These are phyloP conservation scores for Chloropsis cyanopogon DNA, from an alignment of 2,113 vertebrate genomes.

Conservation along the genomic window DNA sequence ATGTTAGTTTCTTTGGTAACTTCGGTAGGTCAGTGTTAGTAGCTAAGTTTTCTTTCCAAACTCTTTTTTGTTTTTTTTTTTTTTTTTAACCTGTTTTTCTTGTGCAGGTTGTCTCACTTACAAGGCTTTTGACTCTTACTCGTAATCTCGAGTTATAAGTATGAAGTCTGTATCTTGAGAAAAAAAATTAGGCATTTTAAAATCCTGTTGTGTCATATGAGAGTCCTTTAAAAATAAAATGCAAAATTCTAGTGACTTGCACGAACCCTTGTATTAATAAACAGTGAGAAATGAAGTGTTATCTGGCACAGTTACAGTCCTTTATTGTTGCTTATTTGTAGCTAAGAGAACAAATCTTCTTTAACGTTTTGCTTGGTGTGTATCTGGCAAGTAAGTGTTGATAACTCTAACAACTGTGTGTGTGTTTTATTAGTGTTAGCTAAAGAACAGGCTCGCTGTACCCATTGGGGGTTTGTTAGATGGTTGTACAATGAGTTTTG, in stretches of 20 bases:
- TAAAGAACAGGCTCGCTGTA: neutral
- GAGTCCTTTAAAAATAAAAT: neutral
- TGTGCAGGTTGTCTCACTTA: neutral
- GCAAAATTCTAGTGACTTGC: neutral
- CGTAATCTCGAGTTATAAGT: neutral
- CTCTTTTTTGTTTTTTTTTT: neutral
- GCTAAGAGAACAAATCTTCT: neutral
- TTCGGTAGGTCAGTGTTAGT: neutral
- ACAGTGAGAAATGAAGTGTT: neutral
- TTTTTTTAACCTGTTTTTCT: neutral
- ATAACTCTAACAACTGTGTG: neutral
- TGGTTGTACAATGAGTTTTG: neutral
- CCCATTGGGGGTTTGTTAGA: neutral
- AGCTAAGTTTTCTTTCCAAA: neutral
- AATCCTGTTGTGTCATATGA: neutral
- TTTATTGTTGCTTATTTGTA: neutral
- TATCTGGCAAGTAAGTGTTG: neutral
- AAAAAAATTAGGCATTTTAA: neutral
- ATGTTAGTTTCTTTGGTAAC: neutral
- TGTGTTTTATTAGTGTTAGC: neutral
- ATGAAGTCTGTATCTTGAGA: neutral
- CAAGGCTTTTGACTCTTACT: neutral
- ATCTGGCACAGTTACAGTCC: fast-evolving
- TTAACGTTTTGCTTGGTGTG: neutral
- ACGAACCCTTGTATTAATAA: neutral